These are phyloP conservation scores for Micrasema longulum DNA, from an alignment of 1,140 invertebrate genomes.

Conservation along the genomic window DNA sequence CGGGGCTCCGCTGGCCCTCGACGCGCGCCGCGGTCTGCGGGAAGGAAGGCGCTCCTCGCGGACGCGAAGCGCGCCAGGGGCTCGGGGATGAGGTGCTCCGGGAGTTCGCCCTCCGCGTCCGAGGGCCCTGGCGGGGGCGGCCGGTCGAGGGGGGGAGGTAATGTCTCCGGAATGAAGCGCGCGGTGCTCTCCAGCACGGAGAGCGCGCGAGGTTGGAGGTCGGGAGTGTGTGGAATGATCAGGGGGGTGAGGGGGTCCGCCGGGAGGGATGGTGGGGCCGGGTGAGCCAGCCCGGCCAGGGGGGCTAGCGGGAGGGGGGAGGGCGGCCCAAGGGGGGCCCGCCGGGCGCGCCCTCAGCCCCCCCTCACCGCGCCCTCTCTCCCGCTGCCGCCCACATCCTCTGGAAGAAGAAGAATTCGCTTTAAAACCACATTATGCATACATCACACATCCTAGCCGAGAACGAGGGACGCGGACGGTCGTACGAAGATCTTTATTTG, in stretches of 20 bases:
- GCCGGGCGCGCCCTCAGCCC: slow-evolving; percentile 41
- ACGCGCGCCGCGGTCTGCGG: no score
- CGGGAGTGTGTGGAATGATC: slow-evolving; percentile 25
- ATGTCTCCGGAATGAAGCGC: slow-evolving; percentile 27
- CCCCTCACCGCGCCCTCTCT: slow-evolving; percentile 34
- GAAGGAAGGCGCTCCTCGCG: no score
- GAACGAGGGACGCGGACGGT: not conserved
- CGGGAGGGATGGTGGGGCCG: slow-evolving; percentile 12
- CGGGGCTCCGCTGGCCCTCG: no score
- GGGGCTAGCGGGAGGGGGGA: slow-evolving; percentile 39
- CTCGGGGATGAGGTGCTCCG: slow-evolving; percentile 2
- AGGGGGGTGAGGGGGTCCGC: slow-evolving; percentile 11
- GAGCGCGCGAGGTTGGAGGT: not conserved
- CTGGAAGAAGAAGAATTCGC: slow-evolving; percentile 1
- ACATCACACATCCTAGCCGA: not conserved
- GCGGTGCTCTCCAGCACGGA: not conserved
- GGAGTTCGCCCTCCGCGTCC: not conserved
- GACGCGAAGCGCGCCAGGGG: not conserved
- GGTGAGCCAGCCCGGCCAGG: slow-evolving; percentile 36
- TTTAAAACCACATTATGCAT: not conserved
- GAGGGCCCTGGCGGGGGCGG: no score
- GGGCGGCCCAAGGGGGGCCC: slow-evolving; percentile 29
- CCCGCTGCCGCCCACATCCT: slow-evolving; percentile 36
- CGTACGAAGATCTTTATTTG: not conserved
- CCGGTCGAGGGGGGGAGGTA: no score